A percentile compares a stretch with the other conserved stretches of the same genome.
These are phyloP conservation scores for Trachymyrmex cornetzi DNA, from an alignment of 1,140 invertebrate genomes.

Conservation along the genomic window DNA sequence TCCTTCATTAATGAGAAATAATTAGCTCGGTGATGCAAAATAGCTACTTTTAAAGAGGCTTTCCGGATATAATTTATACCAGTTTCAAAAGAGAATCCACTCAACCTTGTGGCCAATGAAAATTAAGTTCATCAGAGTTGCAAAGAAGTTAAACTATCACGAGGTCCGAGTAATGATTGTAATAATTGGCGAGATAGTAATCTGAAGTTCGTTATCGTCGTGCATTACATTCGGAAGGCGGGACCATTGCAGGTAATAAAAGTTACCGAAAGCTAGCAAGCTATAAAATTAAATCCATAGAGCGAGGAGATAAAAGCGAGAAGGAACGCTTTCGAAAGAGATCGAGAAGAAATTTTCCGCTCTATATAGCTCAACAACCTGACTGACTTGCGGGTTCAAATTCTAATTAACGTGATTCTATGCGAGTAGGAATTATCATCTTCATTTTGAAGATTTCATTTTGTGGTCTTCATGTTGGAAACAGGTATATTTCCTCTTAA, in stretches of 20 bases:
- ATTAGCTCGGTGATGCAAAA: slow-evolving; percentile 11
- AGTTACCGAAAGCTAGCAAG: slow-evolving; percentile 53
- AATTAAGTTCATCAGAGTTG: slow-evolving; percentile 48
- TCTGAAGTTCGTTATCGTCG: slow-evolving; percentile 61
- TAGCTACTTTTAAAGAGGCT: slow-evolving; percentile 17
- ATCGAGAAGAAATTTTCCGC: slow-evolving; percentile 43
- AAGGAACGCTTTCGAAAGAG: slow-evolving; percentile 2
- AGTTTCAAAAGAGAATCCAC: slow-evolving; percentile 11
- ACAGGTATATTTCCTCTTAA: background rate
- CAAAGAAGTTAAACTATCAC: slow-evolving; percentile 56
- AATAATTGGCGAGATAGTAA: slow-evolving; percentile 43
- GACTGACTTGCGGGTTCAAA: slow-evolving; percentile 22
- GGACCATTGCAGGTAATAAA: slow-evolving; percentile 40
- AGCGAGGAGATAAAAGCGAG: slow-evolving; percentile 34
- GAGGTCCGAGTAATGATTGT: slow-evolving; percentile 31
- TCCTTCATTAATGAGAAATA: slow-evolving; percentile 23
- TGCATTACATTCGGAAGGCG: slow-evolving; percentile 45
- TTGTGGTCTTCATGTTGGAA: background rate
- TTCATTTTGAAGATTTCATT: slow-evolving; percentile 30
- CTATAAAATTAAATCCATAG: slow-evolving; percentile 54
- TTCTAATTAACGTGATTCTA: slow-evolving; percentile 54
- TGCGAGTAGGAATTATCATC: background rate
- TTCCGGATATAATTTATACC: slow-evolving; percentile 28
- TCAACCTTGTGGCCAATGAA: slow-evolving; percentile 34
- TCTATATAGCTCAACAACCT: slow-evolving; percentile 38